Evolutionary conservation across 2,113 vertebrate genomes (phyloP).

Genomic region (Leptobrachium ailaonicum): DNA sequence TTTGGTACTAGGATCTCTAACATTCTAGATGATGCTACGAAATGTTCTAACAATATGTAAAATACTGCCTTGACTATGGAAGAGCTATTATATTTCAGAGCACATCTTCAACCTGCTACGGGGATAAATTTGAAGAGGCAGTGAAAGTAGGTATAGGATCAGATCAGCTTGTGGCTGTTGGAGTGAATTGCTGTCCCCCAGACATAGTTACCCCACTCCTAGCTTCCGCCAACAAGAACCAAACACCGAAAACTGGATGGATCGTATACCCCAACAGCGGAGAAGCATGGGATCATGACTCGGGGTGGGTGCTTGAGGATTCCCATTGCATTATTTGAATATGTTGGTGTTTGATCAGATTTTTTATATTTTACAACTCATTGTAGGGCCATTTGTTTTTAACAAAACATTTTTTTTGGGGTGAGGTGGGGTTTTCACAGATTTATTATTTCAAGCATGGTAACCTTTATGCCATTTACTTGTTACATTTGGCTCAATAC

Average conservation of each 20-base stretch:
- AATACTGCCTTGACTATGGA: no score
- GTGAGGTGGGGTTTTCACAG: background rate
- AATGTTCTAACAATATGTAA: no score
- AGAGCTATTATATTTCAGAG: background rate
- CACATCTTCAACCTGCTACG: constrained; percentile 60
- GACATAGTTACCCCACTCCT: constrained; percentile 66
- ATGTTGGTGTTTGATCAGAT: no score
- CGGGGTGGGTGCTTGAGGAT: constrained; percentile 59
- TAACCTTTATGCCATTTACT: no score
- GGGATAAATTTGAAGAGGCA: constrained; percentile 64
- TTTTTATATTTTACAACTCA: no score
- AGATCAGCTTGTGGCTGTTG: constrained; percentile 69
- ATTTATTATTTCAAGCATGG: no score
- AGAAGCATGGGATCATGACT: constrained; percentile 64
- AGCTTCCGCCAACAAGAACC: constrained; percentile 56
- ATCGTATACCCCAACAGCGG: constrained; percentile 79
- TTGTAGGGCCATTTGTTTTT: no score
- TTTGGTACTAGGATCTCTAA: no score
- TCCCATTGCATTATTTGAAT: no score
- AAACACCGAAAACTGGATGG: constrained; percentile 61
- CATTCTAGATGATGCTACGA: no score
- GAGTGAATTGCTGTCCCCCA: constrained; percentile 76
- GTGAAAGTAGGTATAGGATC: constrained; percentile 61
- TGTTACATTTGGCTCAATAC: no score
- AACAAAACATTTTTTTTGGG: no score